Evolutionary conservation across 2,888 invertebrate genomes (phyloP), one percentile per base, ranked within the genome.

Genomic region (Chrysomela aeneicollis): DNA sequence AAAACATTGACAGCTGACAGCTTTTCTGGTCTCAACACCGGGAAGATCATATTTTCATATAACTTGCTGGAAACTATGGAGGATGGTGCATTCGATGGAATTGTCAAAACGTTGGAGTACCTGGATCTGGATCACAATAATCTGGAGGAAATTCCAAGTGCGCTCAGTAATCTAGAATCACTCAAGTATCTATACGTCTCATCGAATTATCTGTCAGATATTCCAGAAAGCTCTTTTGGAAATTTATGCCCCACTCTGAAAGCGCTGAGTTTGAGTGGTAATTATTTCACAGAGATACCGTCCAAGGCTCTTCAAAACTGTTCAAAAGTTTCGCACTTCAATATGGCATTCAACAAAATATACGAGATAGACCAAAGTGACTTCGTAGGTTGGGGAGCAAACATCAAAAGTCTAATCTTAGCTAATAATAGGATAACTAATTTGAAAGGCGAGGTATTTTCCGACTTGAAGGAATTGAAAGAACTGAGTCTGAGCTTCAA

Each of bases 401-500:
- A 90, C 74, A 85, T 95, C 59, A 91, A 91, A 78, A 94, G 93
- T 72, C 86, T 95, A 66, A 87, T 94, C 73, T 84, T 95, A 74
- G 87, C 92, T 69, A 95, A 94, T 83, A 95, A 95, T 81, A 88
- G 92, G 80, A 89, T 95, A 72, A 90, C 91, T 37, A 89, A 87
- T 80, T 85, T 91, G 73, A 88, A 88, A 78, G 86, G 88, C 70
- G 88, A 89, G 76, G 87, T 92, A 71, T 92, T 95, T 81, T 86
- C 87, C 64, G 90, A 90, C 42, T 86, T 92, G 59, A 88, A 88
- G 70, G 88, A 91, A 73, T 86, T 97, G 72, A 91, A 92, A 77
- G 95, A 96, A 83, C 88, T 97, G 70, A 94, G 93, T 83, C 84
- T 97, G 72, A 95, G 95, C 79, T 95, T 96, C 83, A 97, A 97